These are phyloP conservation scores for Drosophila grimshawi DNA, from an alignment of 1,140 invertebrate species.

Conservation along the genomic window DNA sequence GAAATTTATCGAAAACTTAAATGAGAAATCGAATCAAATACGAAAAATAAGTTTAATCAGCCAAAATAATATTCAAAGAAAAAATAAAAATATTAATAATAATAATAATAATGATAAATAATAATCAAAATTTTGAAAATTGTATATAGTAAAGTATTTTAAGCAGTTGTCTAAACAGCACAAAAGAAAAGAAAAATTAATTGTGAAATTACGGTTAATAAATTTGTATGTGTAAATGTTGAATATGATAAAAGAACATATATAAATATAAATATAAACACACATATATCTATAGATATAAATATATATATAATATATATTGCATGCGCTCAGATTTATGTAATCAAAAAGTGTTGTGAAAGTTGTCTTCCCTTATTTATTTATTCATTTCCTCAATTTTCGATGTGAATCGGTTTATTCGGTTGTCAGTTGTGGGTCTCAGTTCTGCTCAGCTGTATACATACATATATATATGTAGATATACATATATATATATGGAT, in stretches of 20 bases:
- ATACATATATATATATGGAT: neutral
- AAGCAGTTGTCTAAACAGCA: constrained; percentile 29
- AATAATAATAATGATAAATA: neutral
- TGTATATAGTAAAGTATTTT: constrained; percentile 38
- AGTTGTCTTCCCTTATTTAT: constrained; percentile 76
- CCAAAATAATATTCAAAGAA: neutral
- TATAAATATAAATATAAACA: constrained; percentile 12
- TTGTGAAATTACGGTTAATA: constrained; percentile 43
- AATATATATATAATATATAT: constrained; percentile 20
- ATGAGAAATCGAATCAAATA: constrained; percentile 13
- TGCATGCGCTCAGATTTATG: constrained; percentile 68
- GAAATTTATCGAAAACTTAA: constrained; percentile 7
- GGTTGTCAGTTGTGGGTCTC: constrained; percentile 19
- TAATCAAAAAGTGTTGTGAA: constrained; percentile 80
- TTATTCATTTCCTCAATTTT: constrained; percentile 30
- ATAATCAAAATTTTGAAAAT: constrained; percentile 42
- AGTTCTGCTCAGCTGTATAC: constrained; percentile 34
- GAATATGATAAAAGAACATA: constrained; percentile 19
- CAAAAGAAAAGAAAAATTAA: constrained; percentile 15
- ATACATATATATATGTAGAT: neutral
- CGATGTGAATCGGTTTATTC: constrained; percentile 10
- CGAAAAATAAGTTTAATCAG: constrained; percentile 7
- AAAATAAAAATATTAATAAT: constrained; percentile 2
- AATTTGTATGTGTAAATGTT: constrained; percentile 62
- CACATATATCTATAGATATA: constrained; percentile 14